A percentile compares a stretch with the other conserved stretches of the same genome.
Evolutionary conservation across 2,797 vertebrate species (phyloP).

Genomic region (Pteronotus mesoamericanus): DNA sequence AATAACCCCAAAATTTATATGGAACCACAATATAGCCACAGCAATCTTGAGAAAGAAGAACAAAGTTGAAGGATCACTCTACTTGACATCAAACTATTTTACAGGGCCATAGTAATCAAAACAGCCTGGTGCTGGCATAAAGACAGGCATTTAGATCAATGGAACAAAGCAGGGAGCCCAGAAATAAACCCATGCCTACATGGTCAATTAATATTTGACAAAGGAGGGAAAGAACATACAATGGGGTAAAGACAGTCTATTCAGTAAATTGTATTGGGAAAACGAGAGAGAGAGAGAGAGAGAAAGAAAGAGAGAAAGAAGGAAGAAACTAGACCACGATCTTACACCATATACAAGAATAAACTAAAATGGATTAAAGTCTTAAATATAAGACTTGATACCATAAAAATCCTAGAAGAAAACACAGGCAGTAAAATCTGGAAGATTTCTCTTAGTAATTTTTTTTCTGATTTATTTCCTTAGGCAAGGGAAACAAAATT

Average conservation of each 20-base stretch:
- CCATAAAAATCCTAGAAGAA: neutral
- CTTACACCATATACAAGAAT: neutral
- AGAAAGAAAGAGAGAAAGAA: neutral
- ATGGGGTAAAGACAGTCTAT: neutral
- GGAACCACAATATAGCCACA: neutral
- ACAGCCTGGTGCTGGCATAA: neutral
- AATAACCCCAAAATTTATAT: neutral
- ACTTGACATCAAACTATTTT: neutral
- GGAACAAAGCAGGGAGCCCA: neutral
- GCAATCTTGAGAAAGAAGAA: neutral
- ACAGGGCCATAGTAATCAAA: neutral
- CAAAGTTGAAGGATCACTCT: neutral
- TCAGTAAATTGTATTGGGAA: neutral
- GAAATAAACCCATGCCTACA: neutral
- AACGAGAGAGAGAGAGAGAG: neutral
- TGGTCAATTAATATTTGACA: neutral
- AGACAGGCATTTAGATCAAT: neutral
- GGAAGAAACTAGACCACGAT: neutral
- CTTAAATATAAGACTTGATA: neutral
- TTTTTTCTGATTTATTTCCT: neutral
- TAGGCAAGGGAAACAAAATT: neutral
- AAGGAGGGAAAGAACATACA: neutral
- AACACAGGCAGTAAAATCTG: neutral
- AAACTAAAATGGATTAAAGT: neutral
- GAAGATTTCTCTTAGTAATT: neutral